Conservation (phyloP, 2,113 vertebrate genomes). For the Protomyctophum bolini region DNA sequence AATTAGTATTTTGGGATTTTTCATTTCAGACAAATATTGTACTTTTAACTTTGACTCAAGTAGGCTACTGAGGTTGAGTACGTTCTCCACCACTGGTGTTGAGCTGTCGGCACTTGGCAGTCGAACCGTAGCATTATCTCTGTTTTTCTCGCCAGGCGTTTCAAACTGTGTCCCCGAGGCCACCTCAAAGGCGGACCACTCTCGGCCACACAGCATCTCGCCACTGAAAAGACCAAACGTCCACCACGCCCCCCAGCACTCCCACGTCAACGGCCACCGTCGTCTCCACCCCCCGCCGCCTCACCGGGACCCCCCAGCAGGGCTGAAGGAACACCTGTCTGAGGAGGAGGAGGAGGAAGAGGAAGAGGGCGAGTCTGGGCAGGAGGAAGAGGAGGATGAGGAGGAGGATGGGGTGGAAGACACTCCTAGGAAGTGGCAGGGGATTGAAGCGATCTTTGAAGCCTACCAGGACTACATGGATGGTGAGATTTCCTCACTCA, state of each 20-base stretch:
- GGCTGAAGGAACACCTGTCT: conserved; percentile 36
- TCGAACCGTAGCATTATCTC: conserved; percentile 4
- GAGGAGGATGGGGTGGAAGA: conserved; percentile 76
- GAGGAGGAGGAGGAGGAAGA: conserved; percentile 66
- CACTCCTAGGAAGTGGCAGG: conserved; percentile 87
- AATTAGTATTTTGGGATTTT: not conserved
- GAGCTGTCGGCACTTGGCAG: conserved; percentile 5
- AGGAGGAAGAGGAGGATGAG: conserved; percentile 67
- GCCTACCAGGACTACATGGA: conserved; percentile 95
- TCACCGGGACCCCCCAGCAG: conserved; percentile 52
- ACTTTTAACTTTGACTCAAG: no score
- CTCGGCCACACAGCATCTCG: conserved; percentile 40
- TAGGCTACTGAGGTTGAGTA: no score
- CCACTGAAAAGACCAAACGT: conserved; percentile 42
- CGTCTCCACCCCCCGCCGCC: conserved; percentile 65
- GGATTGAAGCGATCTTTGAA: conserved; percentile 94
- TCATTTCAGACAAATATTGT: not conserved
- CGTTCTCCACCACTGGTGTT: no score
- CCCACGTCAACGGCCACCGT: conserved; percentile 82
- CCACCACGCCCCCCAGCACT: conserved; percentile 32
- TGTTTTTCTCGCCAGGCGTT: conserved; percentile 25
- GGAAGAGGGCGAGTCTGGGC: conserved; percentile 34
- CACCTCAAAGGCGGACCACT: conserved; percentile 37
- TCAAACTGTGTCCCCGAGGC: conserved; percentile 41
- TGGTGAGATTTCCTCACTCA: conserved; percentile 74